These are phyloP conservation scores for Temnothorax rugatulus DNA, from an alignment of 2,888 invertebrate genomes.

Conservation along the genomic window DNA sequence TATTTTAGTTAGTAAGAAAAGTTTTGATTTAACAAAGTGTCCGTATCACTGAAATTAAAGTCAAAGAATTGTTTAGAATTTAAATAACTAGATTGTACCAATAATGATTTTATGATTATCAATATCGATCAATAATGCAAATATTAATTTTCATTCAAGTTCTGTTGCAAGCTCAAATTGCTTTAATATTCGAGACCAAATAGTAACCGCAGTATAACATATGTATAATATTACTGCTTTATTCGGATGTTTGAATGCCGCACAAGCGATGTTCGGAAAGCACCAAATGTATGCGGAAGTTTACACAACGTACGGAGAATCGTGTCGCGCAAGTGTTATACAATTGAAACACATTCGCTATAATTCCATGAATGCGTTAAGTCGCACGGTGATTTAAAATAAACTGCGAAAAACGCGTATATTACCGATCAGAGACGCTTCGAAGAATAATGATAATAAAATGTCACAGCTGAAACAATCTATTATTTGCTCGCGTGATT, in stretches of 20 bases:
- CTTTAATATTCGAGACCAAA: conserved; percentile 6
- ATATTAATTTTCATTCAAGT: conserved; percentile 12
- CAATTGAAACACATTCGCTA: conserved; percentile 22
- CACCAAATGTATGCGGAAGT: conserved; percentile 16
- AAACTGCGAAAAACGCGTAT: background rate
- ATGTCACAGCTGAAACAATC: background rate
- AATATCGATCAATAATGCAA: background rate
- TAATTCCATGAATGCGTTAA: conserved; percentile 21
- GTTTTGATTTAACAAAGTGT: background rate
- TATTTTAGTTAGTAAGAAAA: background rate
- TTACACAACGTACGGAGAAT: conserved; percentile 1
- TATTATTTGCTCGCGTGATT: background rate
- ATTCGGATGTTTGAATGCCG: conserved; percentile 19
- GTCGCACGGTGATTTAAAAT: background rate
- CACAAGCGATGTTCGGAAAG: background rate
- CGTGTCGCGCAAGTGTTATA: background rate
- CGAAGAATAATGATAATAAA: background rate
- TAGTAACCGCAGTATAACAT: background rate
- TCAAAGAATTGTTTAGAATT: background rate
- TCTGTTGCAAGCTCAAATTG: background rate
- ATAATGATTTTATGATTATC: conserved; percentile 9
- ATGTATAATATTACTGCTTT: conserved; percentile 18
- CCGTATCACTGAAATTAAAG: background rate
- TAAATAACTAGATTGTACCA: background rate
- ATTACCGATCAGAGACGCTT: background rate